Evolutionary conservation across 2,888 invertebrate genomes (phyloP).

Genomic region (Salticus scenicus): DNA sequence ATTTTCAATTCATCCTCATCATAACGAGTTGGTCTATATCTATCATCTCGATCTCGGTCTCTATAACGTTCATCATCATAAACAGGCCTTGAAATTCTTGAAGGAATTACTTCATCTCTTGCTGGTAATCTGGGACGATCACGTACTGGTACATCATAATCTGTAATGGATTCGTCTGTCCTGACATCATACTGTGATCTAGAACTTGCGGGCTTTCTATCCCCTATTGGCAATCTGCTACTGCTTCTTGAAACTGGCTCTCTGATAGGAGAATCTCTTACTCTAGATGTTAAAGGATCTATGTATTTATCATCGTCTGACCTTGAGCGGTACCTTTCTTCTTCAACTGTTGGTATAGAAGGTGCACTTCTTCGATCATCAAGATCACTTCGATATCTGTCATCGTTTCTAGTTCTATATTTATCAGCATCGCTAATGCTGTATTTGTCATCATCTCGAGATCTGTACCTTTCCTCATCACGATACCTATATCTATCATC

Average conservation of each 20-base stretch:
- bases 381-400: not conserved
- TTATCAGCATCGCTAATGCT: slow-evolving; percentile 7
- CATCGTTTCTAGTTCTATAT: not conserved
- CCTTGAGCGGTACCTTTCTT: not conserved
- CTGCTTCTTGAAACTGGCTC: not conserved
- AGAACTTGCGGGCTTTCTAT: not conserved
- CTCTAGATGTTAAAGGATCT: not conserved
- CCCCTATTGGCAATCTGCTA: not conserved
- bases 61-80: slow-evolving; percentile 19
- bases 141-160: not conserved
- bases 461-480: slow-evolving; percentile 19
- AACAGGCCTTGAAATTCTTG: not conserved
- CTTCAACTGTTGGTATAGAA: not conserved
- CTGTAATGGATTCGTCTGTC: not conserved
- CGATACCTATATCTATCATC: not conserved
- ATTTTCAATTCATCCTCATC: slow-evolving; percentile 17
- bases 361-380: not conserved
- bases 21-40: not conserved
- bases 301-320: not conserved
- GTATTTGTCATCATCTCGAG: slow-evolving; percentile 5
- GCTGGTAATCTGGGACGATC: not conserved
- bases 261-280: not conserved
- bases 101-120: not conserved
- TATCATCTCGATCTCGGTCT: slow-evolving; percentile 7
- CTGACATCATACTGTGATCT: not conserved